Evolutionary conservation across 2,797 vertebrate species (phyloP).

Genomic region (Numenius phaeopus): DNA sequence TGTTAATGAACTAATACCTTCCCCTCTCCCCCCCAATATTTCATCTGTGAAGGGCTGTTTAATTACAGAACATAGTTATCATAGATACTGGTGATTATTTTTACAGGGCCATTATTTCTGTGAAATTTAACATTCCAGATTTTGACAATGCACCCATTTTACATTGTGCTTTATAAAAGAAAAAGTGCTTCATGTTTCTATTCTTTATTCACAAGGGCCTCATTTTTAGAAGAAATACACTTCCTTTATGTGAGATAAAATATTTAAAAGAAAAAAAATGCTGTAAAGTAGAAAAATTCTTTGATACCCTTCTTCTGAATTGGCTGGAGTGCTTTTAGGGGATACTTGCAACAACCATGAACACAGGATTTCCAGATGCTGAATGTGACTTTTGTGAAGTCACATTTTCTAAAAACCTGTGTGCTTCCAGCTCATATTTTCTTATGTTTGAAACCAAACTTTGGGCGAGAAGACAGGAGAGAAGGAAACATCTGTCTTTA

Average conservation of each 20-base stretch:
- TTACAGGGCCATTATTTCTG: not conserved
- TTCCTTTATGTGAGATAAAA: conserved; percentile 16
- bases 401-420: not conserved
- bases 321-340: not conserved
- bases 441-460: not conserved
- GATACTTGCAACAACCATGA: not conserved
- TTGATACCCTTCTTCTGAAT: conserved; percentile 10
- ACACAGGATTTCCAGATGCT: not conserved
- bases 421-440: not conserved
- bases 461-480: not conserved
- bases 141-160: not conserved
- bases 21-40: not conserved
- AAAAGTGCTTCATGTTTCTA: not conserved
- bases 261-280: not conserved
- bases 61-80: not conserved
- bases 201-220: conserved; percentile 1
- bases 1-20: not conserved
- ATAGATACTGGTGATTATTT: not conserved
- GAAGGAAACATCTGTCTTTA: not conserved
- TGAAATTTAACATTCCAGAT: not conserved
- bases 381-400: not conserved
- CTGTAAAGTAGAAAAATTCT: not conserved
- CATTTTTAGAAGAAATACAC: not conserved
- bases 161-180: not conserved
- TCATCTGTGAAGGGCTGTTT: not conserved